These are phyloP conservation scores for Malacoraja senta DNA, from an alignment of 2,797 vertebrate genomes.

Conservation along the genomic window DNA sequence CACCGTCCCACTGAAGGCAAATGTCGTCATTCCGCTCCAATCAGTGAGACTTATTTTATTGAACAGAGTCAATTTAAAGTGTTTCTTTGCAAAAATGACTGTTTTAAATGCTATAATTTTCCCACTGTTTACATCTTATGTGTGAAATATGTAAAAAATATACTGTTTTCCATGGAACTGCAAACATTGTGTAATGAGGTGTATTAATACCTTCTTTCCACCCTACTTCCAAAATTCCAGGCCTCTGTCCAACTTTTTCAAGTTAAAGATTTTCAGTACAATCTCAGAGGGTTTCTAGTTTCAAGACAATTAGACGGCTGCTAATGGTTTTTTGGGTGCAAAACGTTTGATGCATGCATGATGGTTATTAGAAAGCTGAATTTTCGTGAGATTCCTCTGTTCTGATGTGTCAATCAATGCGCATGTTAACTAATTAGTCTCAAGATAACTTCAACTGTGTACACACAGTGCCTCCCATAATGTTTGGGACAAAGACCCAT, in stretches of 20 bases:
- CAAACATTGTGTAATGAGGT: neutral
- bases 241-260: neutral
- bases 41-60: slow-evolving; percentile 8
- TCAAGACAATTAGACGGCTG: neutral
- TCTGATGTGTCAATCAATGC: neutral
- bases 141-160: neutral
- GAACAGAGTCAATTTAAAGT: slow-evolving; percentile 4
- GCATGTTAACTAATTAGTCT: neutral
- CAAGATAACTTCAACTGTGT: neutral
- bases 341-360: slow-evolving; percentile 1
- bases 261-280: slow-evolving; percentile 20
- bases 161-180: neutral
- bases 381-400: neutral
- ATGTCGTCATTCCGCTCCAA: neutral
- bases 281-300: slow-evolving; percentile 22
- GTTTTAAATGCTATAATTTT: neutral
- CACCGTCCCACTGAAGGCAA: slow-evolving; percentile 8
- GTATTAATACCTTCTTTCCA: neutral
- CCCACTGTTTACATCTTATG: neutral
- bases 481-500: too few relatives aligned
- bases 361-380: slow-evolving; percentile 16
- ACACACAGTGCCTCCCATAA: too few relatives aligned
- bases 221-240: neutral
- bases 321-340: slow-evolving; percentile 32
- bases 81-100: neutral